Evolutionary conservation across 2,888 invertebrate species (phyloP).

Genomic region (Cheiracanthium punctorium): DNA sequence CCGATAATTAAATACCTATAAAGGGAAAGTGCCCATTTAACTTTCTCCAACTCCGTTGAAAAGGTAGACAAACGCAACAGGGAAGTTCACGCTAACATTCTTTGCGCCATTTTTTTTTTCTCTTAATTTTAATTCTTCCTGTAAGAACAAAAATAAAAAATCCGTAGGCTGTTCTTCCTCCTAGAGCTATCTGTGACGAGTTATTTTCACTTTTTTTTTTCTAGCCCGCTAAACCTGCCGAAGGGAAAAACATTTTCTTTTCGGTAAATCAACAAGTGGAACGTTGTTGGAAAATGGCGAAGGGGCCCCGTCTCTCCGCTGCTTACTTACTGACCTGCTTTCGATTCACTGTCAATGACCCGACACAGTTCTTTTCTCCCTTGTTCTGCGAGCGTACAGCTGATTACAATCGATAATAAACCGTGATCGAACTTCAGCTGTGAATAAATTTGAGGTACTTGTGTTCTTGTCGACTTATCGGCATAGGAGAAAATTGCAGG

Average conservation of each 20-base stretch:
- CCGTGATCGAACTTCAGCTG: no score
- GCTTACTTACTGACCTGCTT: slow-evolving; percentile 28
- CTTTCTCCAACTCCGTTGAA: no score
- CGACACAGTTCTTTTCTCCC: slow-evolving; percentile 33
- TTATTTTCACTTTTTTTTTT: background rate
- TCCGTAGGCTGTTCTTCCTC: background rate
- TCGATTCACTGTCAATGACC: slow-evolving; percentile 57
- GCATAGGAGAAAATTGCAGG: no score
- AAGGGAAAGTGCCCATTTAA: no score
- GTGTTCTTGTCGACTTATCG: no score
- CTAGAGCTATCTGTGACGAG: background rate
- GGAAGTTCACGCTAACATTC: no score
- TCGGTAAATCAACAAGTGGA: slow-evolving; percentile 33
- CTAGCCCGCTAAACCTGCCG: background rate
- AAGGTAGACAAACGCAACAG: no score
- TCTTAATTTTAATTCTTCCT: background rate
- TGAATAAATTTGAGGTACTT: no score
- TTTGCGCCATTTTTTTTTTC: no score
- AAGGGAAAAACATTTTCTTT: background rate
- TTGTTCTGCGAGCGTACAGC: background rate
- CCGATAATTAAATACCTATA: no score
- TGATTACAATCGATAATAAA: background rate
- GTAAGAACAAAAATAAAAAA: background rate
- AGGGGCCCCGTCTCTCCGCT: slow-evolving; percentile 4
- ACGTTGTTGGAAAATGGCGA: slow-evolving; percentile 33